phyloP scores from a whole-genome alignment of 2,797 vertebrate species.

The Champsocephalus gunnari region DNA sequence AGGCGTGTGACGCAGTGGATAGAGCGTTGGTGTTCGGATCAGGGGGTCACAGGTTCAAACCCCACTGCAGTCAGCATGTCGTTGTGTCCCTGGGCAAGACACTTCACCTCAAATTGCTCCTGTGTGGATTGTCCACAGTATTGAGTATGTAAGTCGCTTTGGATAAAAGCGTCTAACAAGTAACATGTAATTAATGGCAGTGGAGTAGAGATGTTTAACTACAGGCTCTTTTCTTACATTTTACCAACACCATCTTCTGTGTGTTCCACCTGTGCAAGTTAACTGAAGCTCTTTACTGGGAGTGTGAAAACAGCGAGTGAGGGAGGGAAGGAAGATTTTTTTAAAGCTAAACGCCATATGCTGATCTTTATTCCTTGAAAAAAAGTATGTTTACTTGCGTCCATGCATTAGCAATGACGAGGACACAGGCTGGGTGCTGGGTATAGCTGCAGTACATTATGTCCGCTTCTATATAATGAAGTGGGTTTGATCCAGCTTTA shows the following conservation, averaged over 20 bases:
- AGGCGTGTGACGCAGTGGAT: too few relatives aligned
- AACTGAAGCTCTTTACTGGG: conserved; percentile 14
- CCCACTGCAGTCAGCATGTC: too few relatives aligned
- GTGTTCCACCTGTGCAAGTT: conserved; percentile 34
- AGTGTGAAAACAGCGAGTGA: conserved; percentile 14
- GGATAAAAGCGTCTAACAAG: too few relatives aligned
- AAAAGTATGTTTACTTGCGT: neutral
- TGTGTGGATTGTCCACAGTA: too few relatives aligned
- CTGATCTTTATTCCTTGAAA: conserved; percentile 16
- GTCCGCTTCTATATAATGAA: conserved; percentile 48
- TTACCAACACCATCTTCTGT: conserved; percentile 60
- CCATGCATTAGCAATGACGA: neutral
- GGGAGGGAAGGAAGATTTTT: neutral
- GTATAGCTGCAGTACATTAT: conserved; percentile 24
- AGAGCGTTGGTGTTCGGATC: too few relatives aligned
- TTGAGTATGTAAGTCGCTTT: too few relatives aligned
- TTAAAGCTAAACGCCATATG: conserved; percentile 30
- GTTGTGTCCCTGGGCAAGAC: too few relatives aligned
- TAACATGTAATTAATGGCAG: too few relatives aligned
- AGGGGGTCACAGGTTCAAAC: too few relatives aligned
- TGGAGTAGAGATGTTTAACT: conserved; percentile 45
- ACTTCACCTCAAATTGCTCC: too few relatives aligned
- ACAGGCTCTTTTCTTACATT: conserved; percentile 31
- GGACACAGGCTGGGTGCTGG: too few relatives aligned
- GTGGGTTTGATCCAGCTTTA: conserved; percentile 50